Evolutionary conservation across 2,113 vertebrate species (phyloP).

Genomic region (Megaceryle maxima): DNA sequence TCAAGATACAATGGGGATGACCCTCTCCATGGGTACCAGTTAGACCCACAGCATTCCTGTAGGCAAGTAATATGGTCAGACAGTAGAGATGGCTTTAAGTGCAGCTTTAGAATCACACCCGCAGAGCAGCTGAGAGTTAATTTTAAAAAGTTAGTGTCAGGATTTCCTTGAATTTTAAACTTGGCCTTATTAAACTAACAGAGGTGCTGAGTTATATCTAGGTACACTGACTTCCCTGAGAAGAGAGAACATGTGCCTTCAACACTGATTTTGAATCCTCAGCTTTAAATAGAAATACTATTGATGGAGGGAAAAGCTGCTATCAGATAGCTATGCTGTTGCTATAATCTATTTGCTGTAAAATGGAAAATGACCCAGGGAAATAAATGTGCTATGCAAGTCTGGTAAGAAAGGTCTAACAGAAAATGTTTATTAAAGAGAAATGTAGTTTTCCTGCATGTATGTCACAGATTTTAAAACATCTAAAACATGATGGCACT

Average conservation of each 20-base stretch:
- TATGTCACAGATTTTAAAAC: background rate
- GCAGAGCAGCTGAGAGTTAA: background rate
- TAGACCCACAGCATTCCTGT: background rate
- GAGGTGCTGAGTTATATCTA: background rate
- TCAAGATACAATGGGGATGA: background rate
- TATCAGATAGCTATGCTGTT: constrained; percentile 18
- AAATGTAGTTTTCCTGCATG: background rate
- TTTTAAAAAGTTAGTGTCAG: background rate
- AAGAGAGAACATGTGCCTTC: background rate
- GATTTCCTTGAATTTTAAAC: background rate
- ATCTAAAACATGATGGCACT: background rate
- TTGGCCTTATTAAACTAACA: background rate
- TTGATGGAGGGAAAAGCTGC: constrained; percentile 34
- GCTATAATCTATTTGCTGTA: constrained; percentile 39
- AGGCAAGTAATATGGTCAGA: background rate
- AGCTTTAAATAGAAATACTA: constrained; percentile 57
- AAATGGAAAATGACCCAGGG: constrained; percentile 70
- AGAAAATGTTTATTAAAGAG: constrained; percentile 12
- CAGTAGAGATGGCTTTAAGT: background rate
- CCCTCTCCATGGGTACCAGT: background rate
- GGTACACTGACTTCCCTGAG: background rate
- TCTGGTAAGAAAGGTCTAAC: constrained; percentile 22
- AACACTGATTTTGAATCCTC: background rate
- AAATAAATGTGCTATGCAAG: constrained; percentile 37
- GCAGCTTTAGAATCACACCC: background rate